These are phyloP conservation scores for Centroberyx gerrardi DNA, from an alignment of 2,797 vertebrate genomes.

Conservation along the genomic window DNA sequence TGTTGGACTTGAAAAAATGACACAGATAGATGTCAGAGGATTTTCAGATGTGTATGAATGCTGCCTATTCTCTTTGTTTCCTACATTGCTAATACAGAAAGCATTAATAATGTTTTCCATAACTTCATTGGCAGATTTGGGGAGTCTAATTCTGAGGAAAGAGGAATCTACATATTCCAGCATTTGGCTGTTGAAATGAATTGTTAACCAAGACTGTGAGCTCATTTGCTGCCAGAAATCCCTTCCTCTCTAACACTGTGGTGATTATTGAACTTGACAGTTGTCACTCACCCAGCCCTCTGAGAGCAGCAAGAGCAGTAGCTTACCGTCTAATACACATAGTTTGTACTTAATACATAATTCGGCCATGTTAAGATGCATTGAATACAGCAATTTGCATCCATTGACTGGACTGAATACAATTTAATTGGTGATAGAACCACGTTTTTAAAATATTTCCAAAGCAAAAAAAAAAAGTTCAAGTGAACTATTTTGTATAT, in stretches of 20 bases:
- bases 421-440: background rate
- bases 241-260: background rate
- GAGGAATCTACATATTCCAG: background rate
- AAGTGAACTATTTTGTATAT: background rate
- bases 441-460: background rate
- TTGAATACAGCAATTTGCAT: constrained; percentile 1
- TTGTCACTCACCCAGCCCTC: too few species aligned
- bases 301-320: too few species aligned
- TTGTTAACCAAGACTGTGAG: constrained; percentile 33
- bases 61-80: background rate
- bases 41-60: background rate
- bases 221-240: constrained; percentile 4
- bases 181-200: constrained; percentile 23
- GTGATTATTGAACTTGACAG: background rate
- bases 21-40: constrained; percentile 38
- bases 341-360: too few species aligned
- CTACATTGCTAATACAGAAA: background rate
- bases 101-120: background rate
- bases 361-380: too few species aligned
- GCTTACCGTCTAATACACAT: too few species aligned
- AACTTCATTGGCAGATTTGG: background rate
- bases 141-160: background rate
- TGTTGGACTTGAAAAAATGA: constrained; percentile 52
- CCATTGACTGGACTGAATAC: background rate
- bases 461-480: background rate